phyloP scores from a whole-genome alignment of 2,888 invertebrate species.

The Acleris literana region DNA sequence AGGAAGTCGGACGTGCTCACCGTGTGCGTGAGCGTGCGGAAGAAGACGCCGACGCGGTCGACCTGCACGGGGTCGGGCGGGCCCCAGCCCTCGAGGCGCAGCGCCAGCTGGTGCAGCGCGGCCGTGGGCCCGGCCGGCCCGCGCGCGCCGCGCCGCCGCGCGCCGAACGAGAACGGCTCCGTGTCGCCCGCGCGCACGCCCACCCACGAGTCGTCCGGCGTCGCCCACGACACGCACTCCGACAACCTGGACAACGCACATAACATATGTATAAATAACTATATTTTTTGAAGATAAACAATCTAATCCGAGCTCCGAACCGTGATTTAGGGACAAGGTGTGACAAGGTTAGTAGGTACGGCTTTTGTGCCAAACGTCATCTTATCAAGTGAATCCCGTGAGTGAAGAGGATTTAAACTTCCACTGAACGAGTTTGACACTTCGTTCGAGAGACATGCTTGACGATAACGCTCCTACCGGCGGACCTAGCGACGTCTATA shows the following conservation, averaged over 20 bases:
- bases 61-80: conserved; percentile 94
- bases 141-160: conserved; percentile 86
- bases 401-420: no score
- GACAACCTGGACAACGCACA: conserved; percentile 46
- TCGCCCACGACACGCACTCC: conserved; percentile 53
- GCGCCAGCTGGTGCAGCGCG: conserved; percentile 93
- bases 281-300: no score
- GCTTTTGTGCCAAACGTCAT: no score
- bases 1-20: conserved; percentile 42
- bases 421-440: no score
- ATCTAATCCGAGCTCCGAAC: no score
- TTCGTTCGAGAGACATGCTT: no score
- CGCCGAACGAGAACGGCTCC: conserved; percentile 94
- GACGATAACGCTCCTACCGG: no score
- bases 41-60: conserved; percentile 97
- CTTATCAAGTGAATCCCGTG: no score
- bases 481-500: no score
- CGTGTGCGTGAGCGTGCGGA: conserved; percentile 83
- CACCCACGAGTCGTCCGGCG: conserved; percentile 86
- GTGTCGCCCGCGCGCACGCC: conserved; percentile 89
- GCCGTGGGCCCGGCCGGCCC: conserved; percentile 90
- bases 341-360: no score
- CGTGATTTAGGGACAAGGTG: no score
- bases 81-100: conserved; percentile 95
- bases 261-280: no score